These are phyloP conservation scores for Barbus barbus DNA, from an alignment of 2,113 vertebrate genomes.

Conservation along the genomic window DNA sequence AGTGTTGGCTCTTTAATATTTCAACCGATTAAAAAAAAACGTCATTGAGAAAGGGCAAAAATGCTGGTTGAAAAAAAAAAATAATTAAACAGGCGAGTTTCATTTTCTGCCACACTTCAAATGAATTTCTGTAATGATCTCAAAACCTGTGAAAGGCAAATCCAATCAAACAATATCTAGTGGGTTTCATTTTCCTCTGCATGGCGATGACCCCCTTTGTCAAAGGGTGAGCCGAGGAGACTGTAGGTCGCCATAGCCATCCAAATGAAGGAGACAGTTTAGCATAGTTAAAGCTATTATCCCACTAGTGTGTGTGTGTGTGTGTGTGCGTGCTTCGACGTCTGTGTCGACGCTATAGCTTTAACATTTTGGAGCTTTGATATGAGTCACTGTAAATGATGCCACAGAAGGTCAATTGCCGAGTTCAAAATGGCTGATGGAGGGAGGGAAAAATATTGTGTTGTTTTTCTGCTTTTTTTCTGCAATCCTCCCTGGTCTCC, in stretches of 20 bases:
- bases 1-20: conserved; percentile 72
- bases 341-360: conserved; percentile 62
- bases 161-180: conserved; percentile 84
- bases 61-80: conserved; percentile 70
- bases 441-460: conserved; percentile 66
- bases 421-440: conserved; percentile 77
- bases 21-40: conserved; percentile 62
- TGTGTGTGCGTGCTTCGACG: conserved; percentile 49
- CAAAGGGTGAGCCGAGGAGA: conserved; percentile 75
- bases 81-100: conserved; percentile 80
- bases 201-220: conserved; percentile 77
- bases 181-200: conserved; percentile 76
- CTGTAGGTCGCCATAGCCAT: conserved; percentile 74
- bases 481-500: conserved; percentile 57
- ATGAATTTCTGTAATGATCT: conserved; percentile 82
- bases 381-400: conserved; percentile 81
- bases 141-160: conserved; percentile 81
- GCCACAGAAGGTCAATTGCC: conserved; percentile 79
- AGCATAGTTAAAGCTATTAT: conserved; percentile 82
- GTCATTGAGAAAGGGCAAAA: conserved; percentile 61
- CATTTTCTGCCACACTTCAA: conserved; percentile 81
- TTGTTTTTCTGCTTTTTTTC: conserved; percentile 52
- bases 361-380: conserved; percentile 74
- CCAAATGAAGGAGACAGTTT: conserved; percentile 82
- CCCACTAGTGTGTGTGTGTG: conserved; percentile 59